phyloP scores from a whole-genome alignment of 1,140 invertebrate genomes.

The Grapholita molesta region DNA sequence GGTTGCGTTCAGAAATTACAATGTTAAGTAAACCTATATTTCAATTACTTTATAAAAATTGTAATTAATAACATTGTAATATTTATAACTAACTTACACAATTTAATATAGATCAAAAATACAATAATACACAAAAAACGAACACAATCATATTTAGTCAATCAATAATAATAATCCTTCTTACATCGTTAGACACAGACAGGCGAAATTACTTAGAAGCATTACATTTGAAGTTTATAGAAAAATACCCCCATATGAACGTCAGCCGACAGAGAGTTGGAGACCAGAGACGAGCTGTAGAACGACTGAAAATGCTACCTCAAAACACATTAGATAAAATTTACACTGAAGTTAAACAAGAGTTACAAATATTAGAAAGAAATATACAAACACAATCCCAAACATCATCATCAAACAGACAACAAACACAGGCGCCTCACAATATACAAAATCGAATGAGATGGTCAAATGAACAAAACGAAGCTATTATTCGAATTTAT shows the following conservation, averaged over 20 bases:
- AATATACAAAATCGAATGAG: neutral
- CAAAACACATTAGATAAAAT: neutral
- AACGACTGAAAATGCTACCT: neutral
- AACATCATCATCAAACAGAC: too few relatives aligned
- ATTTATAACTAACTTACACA: too few relatives aligned
- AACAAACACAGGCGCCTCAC: too few relatives aligned
- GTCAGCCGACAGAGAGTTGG: constrained; percentile 11
- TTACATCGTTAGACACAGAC: neutral
- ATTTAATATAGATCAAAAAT: too few relatives aligned
- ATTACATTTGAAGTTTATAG: constrained; percentile 7
- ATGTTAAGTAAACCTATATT: too few relatives aligned
- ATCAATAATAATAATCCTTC: too few relatives aligned
- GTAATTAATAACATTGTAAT: too few relatives aligned
- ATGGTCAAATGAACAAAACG: neutral
- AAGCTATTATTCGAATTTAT: neutral
- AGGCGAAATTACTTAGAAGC: neutral
- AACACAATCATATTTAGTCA: too few relatives aligned
- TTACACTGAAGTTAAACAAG: neutral
- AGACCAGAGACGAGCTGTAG: neutral
- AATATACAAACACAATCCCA: too few relatives aligned
- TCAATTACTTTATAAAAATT: too few relatives aligned
- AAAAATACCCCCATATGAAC: neutral
- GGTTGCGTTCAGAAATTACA: too few relatives aligned
- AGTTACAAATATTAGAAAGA: neutral
- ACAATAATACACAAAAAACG: too few relatives aligned